Base-by-base conservation (phyloP, 2,113 vertebrate species). In the Neogobius melanostomus region DNA sequence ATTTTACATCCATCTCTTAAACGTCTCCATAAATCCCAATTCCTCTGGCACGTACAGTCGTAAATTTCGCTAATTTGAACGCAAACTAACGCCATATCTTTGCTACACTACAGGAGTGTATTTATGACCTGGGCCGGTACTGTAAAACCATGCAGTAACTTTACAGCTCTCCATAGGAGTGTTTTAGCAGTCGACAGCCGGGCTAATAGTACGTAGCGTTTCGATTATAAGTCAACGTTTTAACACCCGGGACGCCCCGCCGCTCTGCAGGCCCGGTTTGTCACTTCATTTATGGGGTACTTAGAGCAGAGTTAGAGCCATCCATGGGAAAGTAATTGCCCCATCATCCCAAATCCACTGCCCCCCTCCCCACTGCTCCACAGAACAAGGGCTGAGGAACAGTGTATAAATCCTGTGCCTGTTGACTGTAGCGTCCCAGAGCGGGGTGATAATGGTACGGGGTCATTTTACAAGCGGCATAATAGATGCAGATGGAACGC, bases 241-340 rank as follows among this genome's bases (percentile, higher is more conserved):
- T 79, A 36, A 56, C 76, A 75, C 67, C 64, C 60, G 65, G 81
- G 76, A 78, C 64, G 54, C 71, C 46, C 59, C 14, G 49, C 17
- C 16, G 10, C 44, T 68, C 74, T 45, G 48, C 67, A 56, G 69
- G 82, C 79, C 77, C 84, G 82, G 80, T 74, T 67, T 82, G 64
- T 77, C 75, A 81, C 69, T 62, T 69, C 6, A 6, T 89, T 91
- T 88, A 89, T 74, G 72, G 83, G 83, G 67, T 66, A 66, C 71
- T 21, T 79, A 69, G 75, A 36, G 84, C 77, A 82, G 68, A 69
- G 61, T 81, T 77, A 78, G 69, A 72, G 78, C 72, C 79, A 71
- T 73, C 81, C 76, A 83, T 36, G 78, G 44, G 59, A 62, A 74
- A 46, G 51, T 82, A 82, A 91, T 78, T 78, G 56, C 8, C 49